Percentiles rank a stretch among this genome's conserved stretches.
These are phyloP conservation scores for Drosophila ficusphila DNA, from an alignment of 1,140 invertebrate species.

Conservation along the genomic window DNA sequence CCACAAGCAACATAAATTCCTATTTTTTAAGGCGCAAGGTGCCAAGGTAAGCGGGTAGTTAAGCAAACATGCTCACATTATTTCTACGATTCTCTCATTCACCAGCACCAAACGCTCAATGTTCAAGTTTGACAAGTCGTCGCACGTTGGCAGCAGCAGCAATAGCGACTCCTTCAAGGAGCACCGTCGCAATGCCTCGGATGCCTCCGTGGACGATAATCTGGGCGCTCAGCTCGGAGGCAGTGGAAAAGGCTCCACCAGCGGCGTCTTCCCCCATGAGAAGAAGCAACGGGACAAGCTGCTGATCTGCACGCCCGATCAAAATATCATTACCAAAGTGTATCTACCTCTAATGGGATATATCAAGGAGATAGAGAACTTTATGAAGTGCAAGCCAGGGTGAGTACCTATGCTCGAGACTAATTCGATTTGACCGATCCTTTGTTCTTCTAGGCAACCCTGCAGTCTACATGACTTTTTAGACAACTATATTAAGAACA, in stretches of 20 bases:
- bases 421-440: too few species aligned
- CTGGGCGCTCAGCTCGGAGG: conserved; percentile 51
- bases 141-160: conserved; percentile 87
- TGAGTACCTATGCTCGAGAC: too few species aligned
- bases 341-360: conserved; percentile 91
- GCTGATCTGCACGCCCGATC: conserved; percentile 89
- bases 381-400: conserved; percentile 87
- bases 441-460: conserved; percentile 80
- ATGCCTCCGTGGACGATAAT: conserved; percentile 78
- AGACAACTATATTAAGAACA: conserved; percentile 90
- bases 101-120: conserved; percentile 84
- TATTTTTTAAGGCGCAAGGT: conserved; percentile 86
- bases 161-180: conserved; percentile 87
- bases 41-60: conserved; percentile 84
- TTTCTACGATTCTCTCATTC: neutral
- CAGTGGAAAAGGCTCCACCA: conserved; percentile 64
- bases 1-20: conserved; percentile 84
- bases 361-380: conserved; percentile 90
- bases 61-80: neutral
- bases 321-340: conserved; percentile 91
- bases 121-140: conserved; percentile 93
- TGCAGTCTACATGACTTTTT: conserved; percentile 91
- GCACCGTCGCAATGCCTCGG: conserved; percentile 84
- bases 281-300: conserved; percentile 85
- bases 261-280: conserved; percentile 56